Evolutionary conservation across 2,113 vertebrate genomes (phyloP), one percentile per base, ranked within the genome.

Genomic region (Oriolus oriolus): DNA sequence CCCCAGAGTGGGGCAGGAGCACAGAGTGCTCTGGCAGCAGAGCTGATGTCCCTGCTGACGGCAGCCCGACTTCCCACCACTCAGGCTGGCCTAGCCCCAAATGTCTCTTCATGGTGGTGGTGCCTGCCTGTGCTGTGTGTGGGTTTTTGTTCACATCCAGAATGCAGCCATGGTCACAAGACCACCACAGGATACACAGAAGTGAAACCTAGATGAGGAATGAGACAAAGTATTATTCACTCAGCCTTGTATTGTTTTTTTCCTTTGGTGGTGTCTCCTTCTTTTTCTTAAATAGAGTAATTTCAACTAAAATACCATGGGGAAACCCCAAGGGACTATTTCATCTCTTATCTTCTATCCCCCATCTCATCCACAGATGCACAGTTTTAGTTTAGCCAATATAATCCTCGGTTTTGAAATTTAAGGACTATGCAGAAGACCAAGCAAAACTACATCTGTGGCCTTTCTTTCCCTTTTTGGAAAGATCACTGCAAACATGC

Each of bases 41-140:
- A 57, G 41, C 33, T 80, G 39, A 27, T 1, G 0, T 27, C 37
- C 2, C 1, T 23, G 16, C 45, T 57, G 31, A 35, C 0, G 0
- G 24, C 49, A 95, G 61, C 37, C 50, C 53, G 11, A 2, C 27
- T 19, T 42, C 30, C 80, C 56, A 37, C 22, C 18, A 19, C 7
- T 26, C 45, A 21, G 59, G n/a, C 42, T 83, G 52, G 14, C 31
- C 54, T 11, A 27, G 27, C 30, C 41, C 52, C 35, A 35, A 3
- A 7, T 1, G 1, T 5, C 24, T 61, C 45, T 9, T 22, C 18
- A 4, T 5, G 24, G 31, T 8, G 44, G 10, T 7, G 18, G 13
- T 61, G 26, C 27, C 64, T 47, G 45, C 60, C 42, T 44, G 65
- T 4, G 33, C 19, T 44, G 2, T 10, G 31, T 6, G 30, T 1